These are phyloP conservation scores for Stylophora pistillata DNA, from an alignment of 64 coral and sea anemone genomes.

Conservation along the genomic window DNA sequence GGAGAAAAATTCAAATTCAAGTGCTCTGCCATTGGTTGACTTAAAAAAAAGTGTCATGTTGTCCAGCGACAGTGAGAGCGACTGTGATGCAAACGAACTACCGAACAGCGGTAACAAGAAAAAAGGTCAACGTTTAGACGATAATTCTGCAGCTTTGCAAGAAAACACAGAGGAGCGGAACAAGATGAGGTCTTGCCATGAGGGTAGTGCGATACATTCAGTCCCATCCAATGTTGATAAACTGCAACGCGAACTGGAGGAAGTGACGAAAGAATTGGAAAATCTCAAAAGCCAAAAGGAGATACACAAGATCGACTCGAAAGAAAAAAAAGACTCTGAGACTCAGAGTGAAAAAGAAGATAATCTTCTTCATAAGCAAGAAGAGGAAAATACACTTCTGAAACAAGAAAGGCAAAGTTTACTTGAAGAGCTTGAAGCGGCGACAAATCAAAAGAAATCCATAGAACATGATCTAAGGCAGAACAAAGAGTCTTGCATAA, in stretches of 20 bases:
- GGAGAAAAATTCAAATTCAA: conserved; percentile 37
- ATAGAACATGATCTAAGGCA: conserved; percentile 54
- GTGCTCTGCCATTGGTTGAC: neutral
- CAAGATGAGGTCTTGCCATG: too few species aligned
- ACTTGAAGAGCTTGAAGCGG: conserved; percentile 40
- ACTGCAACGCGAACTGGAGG: neutral
- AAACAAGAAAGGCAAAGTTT: conserved; percentile 61
- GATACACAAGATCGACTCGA: neutral
- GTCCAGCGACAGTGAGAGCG: neutral
- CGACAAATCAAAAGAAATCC: conserved; percentile 12
- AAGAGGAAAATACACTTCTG: conserved; percentile 34
- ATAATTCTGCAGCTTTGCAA: neutral
- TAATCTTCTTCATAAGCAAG: neutral
- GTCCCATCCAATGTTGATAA: neutral
- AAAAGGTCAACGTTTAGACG: neutral
- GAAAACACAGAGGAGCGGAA: neutral
- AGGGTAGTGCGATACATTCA: neutral
- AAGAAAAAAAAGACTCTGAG: neutral
- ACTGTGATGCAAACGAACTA: neutral
- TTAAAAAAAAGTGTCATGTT: conserved; percentile 13
- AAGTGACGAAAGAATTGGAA: neutral
- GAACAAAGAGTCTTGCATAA: conserved; percentile 31
- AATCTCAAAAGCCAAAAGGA: neutral
- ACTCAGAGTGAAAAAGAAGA: neutral
- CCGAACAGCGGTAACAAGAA: neutral